These are phyloP conservation scores for Theonella swinhoei DNA, from an alignment of 37 sponge, comb jelly and placozoan species.

Conservation along the genomic window DNA sequence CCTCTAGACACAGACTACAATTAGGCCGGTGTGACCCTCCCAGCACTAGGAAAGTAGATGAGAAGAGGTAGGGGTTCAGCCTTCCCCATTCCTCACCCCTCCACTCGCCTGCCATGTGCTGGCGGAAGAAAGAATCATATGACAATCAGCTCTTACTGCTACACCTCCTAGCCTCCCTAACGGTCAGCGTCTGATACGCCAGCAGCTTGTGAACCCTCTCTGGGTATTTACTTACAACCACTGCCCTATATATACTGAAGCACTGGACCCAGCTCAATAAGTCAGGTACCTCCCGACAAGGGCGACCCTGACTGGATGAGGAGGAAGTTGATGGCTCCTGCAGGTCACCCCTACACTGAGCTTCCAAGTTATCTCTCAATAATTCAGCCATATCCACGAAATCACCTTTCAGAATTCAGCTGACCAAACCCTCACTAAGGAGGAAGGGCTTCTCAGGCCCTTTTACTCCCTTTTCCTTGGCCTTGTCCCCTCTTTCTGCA, in stretches of 20 bases:
- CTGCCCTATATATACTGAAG: not conserved
- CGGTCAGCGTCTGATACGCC: constrained; percentile 1
- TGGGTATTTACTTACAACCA: not conserved
- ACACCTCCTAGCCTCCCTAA: constrained; percentile 1
- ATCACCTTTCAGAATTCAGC: not conserved
- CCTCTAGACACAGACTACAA: not conserved
- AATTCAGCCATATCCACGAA: not conserved
- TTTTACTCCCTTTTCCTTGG: too few species aligned
- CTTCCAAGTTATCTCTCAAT: not conserved
- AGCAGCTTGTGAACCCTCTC: not conserved
- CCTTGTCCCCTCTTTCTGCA: too few species aligned
- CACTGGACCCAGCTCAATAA: not conserved
- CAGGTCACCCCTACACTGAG: not conserved
- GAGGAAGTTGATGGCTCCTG: not conserved
- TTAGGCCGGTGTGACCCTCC: not conserved
- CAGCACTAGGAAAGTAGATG: not conserved
- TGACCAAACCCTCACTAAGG: not conserved
- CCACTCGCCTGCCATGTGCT: not conserved
- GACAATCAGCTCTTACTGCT: not conserved
- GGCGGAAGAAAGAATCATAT: constrained; percentile 2
- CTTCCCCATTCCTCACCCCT: not conserved
- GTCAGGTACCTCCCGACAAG: constrained; percentile 6
- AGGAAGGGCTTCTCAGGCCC: too few species aligned
- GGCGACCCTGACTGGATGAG: not conserved
- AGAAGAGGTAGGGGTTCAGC: not conserved